Evolutionary conservation across 2,888 invertebrate genomes (phyloP).

Genomic region (Eretmocerus hayati): DNA sequence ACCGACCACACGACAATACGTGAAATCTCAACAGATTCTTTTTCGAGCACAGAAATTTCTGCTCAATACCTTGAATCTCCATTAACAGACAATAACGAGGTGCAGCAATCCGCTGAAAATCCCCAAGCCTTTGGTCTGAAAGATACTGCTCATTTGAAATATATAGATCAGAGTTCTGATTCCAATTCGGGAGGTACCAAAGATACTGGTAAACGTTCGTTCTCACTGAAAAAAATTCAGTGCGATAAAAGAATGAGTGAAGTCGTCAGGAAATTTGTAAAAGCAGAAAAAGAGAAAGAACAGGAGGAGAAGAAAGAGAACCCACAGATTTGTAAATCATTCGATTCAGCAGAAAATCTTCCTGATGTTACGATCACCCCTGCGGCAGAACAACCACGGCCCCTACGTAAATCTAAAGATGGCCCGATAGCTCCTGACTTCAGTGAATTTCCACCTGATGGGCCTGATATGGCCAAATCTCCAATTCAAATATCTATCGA

Average conservation of each 20-base stretch:
- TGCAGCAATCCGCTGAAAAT: conserved; percentile 5
- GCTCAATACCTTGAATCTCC: conserved; percentile 42
- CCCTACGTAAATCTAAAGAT: conserved; percentile 6
- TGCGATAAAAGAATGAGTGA: conserved; percentile 20
- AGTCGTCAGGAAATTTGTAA: conserved; percentile 18
- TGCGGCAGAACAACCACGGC: conserved; percentile 21
- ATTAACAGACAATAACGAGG: conserved; percentile 39
- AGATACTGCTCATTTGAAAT: conserved; percentile 34
- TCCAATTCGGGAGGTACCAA: conserved; percentile 12
- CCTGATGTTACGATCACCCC: conserved; percentile 37
- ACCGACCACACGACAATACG: conserved; percentile 39
- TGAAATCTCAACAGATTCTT: conserved; percentile 39
- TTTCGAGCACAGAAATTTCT: conserved; percentile 41
- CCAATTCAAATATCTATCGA: conserved; percentile 46
- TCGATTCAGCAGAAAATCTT: conserved; percentile 28
- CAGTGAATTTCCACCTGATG: conserved; percentile 19
- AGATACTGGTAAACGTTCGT: conserved; percentile 8
- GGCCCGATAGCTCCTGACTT: conserved; percentile 17
- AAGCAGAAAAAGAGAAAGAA: conserved; percentile 37
- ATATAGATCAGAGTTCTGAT: conserved; percentile 41
- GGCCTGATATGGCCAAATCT: conserved; percentile 39
- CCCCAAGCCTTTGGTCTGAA: conserved; percentile 19
- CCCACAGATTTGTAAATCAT: conserved; percentile 11
- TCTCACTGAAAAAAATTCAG: conserved; percentile 19
- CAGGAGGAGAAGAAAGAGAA: conserved; percentile 31